Conservation (phyloP, 2,888 invertebrate genomes). For the Lepidonotus clava region DNA sequence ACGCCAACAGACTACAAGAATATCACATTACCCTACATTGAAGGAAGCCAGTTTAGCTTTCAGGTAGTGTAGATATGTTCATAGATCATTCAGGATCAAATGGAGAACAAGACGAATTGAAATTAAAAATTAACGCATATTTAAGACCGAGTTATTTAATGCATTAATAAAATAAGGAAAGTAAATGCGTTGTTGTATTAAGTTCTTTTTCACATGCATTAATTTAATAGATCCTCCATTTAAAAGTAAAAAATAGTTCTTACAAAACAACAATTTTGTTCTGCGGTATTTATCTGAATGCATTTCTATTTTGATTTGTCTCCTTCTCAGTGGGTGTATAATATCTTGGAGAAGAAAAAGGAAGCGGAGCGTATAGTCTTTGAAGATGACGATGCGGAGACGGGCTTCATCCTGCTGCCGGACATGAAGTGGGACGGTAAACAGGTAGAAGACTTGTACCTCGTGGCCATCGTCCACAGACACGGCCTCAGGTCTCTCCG, state of each 20-base stretch:
- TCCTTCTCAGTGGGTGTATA: conserved; percentile 96
- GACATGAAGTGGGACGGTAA: conserved; percentile 98
- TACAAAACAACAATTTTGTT: too few relatives aligned
- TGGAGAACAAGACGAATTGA: too few relatives aligned
- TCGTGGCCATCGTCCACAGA: conserved; percentile 89
- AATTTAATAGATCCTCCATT: too few relatives aligned
- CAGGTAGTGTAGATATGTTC: conserved; percentile 87
- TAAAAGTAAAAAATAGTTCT: too few relatives aligned
- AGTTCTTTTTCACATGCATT: too few relatives aligned
- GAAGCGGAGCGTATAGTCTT: conserved; percentile 93
- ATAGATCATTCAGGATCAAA: too few relatives aligned
- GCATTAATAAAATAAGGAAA: too few relatives aligned
- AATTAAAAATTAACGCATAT: too few relatives aligned
- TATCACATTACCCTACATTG: conserved; percentile 89
- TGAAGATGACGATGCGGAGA: conserved; percentile 88
- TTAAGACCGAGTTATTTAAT: too few relatives aligned
- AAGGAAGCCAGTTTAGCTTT: conserved; percentile 85
- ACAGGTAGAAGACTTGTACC: conserved; percentile 88
- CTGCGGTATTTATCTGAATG: too few relatives aligned
- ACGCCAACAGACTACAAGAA: conserved; percentile 90
- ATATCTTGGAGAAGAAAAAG: conserved; percentile 94
- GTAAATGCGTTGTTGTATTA: too few relatives aligned
- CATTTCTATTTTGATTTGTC: too few relatives aligned
- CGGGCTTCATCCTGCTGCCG: conserved; percentile 88
- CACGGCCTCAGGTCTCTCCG: conserved; percentile 90